A percentile compares a stretch with the other conserved stretches of the same genome.
phyloP scores from a whole-genome alignment of 2,113 vertebrate species.

The Bufo gargarizans region DNA sequence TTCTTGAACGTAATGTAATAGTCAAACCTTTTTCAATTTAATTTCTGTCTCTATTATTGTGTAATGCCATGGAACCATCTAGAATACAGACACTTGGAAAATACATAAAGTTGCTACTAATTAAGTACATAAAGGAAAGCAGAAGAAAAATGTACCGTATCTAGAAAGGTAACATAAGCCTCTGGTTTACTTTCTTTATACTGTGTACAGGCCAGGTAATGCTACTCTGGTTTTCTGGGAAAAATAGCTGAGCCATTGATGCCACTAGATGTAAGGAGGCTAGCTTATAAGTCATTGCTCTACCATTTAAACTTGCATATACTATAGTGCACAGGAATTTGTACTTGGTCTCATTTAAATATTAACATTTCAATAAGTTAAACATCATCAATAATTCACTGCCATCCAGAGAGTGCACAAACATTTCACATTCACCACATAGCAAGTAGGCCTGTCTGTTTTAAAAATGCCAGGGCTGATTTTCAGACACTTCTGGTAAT shows the following conservation, averaged over 20 bases:
- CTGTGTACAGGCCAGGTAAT: too few species aligned
- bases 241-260: too few species aligned
- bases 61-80: background rate
- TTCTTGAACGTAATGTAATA: background rate
- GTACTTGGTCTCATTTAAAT: background rate
- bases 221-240: too few species aligned
- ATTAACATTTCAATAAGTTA: conserved; percentile 18
- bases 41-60: background rate
- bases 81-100: background rate
- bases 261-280: too few species aligned
- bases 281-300: too few species aligned
- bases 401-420: background rate
- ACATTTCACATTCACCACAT: background rate
- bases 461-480: too few species aligned
- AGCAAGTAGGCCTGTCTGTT: too few species aligned
- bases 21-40: background rate
- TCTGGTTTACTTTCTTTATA: conserved; percentile 52
- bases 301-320: too few species aligned
- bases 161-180: background rate
- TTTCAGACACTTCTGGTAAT: background rate
- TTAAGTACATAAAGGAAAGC: background rate
- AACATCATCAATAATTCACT: background rate
- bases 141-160: background rate
- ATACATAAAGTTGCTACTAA: background rate
- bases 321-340: conserved; percentile 20